Conservation (phyloP, 2,797 vertebrate genomes). For the Tolypeutes matacus region DNA sequence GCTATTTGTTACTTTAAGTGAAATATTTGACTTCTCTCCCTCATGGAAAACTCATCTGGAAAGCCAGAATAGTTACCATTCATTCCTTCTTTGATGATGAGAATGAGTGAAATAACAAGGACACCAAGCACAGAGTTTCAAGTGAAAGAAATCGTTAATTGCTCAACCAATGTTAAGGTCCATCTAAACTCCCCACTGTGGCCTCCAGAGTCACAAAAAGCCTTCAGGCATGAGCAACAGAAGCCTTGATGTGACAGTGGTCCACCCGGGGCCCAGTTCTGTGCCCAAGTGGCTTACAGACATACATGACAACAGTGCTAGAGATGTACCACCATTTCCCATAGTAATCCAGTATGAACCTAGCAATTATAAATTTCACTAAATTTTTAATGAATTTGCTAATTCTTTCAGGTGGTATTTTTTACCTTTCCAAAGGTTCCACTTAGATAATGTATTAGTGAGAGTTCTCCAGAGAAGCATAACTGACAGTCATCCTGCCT, state of each 20-base stretch:
- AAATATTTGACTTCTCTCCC: not conserved
- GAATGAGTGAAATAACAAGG: not conserved
- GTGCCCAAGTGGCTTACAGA: not conserved
- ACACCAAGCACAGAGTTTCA: not conserved
- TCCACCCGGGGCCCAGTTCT: not conserved
- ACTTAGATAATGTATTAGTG: not conserved
- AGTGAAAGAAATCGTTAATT: too few species aligned
- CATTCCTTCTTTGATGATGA: not conserved
- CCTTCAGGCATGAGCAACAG: not conserved
- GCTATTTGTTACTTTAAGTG: not conserved
- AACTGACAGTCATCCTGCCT: too few species aligned
- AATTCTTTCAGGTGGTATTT: not conserved
- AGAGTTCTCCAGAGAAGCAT: not conserved
- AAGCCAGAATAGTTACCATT: not conserved
- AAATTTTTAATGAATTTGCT: not conserved
- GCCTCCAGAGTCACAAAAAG: not conserved
- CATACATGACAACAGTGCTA: too few species aligned
- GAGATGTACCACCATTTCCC: not conserved
- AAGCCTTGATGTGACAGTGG: not conserved
- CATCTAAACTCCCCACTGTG: not conserved
- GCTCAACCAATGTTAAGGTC: not conserved
- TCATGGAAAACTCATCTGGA: not conserved
- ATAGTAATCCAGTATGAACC: not conserved
- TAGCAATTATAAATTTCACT: not conserved
- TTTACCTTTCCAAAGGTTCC: not conserved